Base-by-base conservation (phyloP, 2,888 invertebrate genomes). In the Hofmannophila pseudospretella region DNA sequence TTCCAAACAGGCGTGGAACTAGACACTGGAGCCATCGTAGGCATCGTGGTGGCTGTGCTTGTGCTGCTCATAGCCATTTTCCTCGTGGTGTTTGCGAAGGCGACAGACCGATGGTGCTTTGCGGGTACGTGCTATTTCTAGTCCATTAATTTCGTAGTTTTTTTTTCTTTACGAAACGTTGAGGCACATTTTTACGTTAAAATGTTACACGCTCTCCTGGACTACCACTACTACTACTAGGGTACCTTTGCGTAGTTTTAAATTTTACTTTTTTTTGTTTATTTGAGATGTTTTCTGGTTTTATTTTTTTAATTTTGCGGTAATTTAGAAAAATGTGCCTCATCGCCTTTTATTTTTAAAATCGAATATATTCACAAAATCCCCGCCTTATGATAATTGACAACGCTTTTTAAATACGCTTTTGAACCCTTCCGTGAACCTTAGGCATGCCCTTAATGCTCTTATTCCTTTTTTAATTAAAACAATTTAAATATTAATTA, bases 91-190 rank as follows among this genome's bases (percentile, higher is more conserved):
- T 92, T 93, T 63, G 95, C 95, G 34, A 91, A 93, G 56, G 91
- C 92, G 44, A 94, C 94, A 43, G 93, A 93, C 61, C 89, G 93
- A 72, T 95, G 95, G 94, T 95, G 95, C 82, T 95, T 95, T 75
- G 93, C 92, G 75, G 94, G 95, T 95, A 81, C 92, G 94, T 91
- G 3, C 1, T 13, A 14, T 2, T 9, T 12, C 2, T 29, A 13
- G 7, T 3, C 9, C n/a, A n/a, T 7, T 22, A 8, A 7, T 22
- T 22, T 22, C 5, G 19, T 20, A 20, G 3, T n/a, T n/a, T n/a
- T n/a, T n/a, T n/a, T n/a, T n/a, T n/a, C n/a, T n/a, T n/a, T n/a
- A n/a, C n/a, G n/a, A 16, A 5, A n/a, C n/a, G 8, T 23, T 23
- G 23, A 23, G 23, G 23, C 23, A 23, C 1, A n/a, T 23, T 23